Conservation (phyloP, 2,888 invertebrate genomes). For the Melolontha melolontha region DNA sequence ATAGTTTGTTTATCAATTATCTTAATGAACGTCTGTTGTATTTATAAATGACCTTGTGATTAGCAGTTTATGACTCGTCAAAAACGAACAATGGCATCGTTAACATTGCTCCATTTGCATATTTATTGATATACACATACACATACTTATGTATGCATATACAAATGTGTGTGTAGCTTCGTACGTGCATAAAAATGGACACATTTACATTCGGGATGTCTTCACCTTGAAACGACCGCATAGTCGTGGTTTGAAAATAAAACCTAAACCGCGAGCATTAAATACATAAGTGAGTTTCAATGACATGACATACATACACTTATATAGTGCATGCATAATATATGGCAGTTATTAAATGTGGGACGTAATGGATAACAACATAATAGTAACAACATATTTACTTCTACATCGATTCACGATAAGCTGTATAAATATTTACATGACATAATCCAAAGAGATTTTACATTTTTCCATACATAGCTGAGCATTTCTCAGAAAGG, state of each 20-base stretch:
- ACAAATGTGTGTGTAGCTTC: not conserved
- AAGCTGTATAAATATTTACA: slow-evolving; percentile 18
- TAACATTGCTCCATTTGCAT: slow-evolving; percentile 26
- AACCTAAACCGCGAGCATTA: slow-evolving; percentile 2
- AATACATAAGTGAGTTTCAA: slow-evolving; percentile 24
- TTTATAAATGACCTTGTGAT: slow-evolving; percentile 35
- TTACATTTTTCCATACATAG: slow-evolving; percentile 5
- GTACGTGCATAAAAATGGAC: slow-evolving; percentile 13
- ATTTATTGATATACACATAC: slow-evolving; percentile 9
- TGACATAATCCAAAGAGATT: slow-evolving; percentile 23
- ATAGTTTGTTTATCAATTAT: slow-evolving; percentile 26
- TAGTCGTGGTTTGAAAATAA: slow-evolving; percentile 27
- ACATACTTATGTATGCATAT: not conserved
- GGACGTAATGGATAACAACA: slow-evolving; percentile 18
- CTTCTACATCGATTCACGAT: slow-evolving; percentile 23
- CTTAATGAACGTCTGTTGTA: slow-evolving; percentile 34
- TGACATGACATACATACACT: slow-evolving; percentile 29
- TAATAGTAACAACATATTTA: slow-evolving; percentile 1
- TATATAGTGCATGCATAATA: slow-evolving; percentile 8
- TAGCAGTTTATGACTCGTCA: slow-evolving; percentile 25
- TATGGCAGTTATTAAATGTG: slow-evolving; percentile 26
- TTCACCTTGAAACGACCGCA: slow-evolving; percentile 37
- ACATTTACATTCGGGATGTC: slow-evolving; percentile 14
- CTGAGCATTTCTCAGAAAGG: slow-evolving; percentile 15
- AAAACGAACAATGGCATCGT: slow-evolving; percentile 33